Evolutionary conservation across 2,888 invertebrate genomes (phyloP).

Genomic region (Acheta domesticus): DNA sequence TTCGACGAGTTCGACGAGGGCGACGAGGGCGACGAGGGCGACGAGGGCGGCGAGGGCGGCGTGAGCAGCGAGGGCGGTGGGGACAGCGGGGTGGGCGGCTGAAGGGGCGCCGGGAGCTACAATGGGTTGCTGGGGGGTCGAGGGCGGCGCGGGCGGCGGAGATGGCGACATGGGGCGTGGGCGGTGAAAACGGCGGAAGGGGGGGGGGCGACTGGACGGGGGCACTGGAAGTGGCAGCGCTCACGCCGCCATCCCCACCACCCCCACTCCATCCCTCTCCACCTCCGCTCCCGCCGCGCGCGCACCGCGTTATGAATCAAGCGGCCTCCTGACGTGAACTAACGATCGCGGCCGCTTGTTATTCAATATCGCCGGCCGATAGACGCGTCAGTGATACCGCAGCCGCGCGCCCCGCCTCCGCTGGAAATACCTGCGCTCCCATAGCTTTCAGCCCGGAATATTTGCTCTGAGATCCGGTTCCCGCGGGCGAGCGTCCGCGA

Average conservation of each 20-base stretch:
- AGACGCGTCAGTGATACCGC: neutral
- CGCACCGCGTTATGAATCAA: neutral
- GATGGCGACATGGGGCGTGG: no score
- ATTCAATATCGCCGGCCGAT: neutral
- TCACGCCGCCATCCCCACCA: neutral
- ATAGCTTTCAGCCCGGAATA: neutral
- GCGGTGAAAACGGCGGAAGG: no score
- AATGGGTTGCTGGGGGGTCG: no score
- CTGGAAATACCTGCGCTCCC: slow-evolving; percentile 4
- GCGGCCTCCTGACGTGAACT: neutral
- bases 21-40: no score
- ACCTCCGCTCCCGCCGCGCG: neutral
- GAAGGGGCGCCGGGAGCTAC: no score
- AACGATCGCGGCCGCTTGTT: neutral
- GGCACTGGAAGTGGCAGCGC: neutral
- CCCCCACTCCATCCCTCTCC: neutral
- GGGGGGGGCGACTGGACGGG: no score
- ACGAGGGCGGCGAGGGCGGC: no score
- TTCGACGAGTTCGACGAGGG: no score
- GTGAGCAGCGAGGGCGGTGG: no score
- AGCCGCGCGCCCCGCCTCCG: neutral
- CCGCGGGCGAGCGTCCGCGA: neutral
- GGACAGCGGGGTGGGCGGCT: no score
- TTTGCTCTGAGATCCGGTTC: neutral
- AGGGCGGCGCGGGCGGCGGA: no score